A percentile compares a stretch with the other conserved stretches of the same genome.
phyloP scores from a whole-genome alignment of 2,888 invertebrate genomes.

The Drosophila diplacantha region DNA sequence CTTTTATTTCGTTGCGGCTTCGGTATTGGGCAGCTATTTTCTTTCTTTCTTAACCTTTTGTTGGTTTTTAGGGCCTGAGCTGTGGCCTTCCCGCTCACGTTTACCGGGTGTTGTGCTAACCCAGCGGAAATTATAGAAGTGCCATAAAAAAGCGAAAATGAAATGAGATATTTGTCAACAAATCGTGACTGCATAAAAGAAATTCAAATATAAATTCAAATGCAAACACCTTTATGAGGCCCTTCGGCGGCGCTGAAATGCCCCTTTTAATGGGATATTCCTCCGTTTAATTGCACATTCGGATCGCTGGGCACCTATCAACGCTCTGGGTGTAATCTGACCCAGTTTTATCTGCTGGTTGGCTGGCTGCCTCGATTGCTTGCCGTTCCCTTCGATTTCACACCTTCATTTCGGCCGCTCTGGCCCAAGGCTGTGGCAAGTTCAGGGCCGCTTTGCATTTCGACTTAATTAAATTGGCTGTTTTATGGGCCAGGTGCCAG shows the following conservation, averaged over 20 bases:
- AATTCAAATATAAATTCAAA: constrained; percentile 41
- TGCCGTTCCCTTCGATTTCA: constrained; percentile 31
- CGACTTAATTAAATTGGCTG: constrained; percentile 35
- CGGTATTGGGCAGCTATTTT: constrained; percentile 16
- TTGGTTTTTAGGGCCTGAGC: constrained; percentile 7
- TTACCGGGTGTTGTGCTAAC: constrained; percentile 30
- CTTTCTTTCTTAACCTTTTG: neutral
- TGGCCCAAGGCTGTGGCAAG: constrained; percentile 32
- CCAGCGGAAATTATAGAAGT: constrained; percentile 46
- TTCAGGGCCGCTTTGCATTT: constrained; percentile 36
- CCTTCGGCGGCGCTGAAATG: neutral
- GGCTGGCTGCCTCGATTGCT: constrained; percentile 17
- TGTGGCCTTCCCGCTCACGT: constrained; percentile 37
- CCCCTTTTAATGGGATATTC: constrained; percentile 25
- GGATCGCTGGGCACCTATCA: constrained; percentile 17
- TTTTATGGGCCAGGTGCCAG: constrained; percentile 18
- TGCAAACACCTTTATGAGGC: constrained; percentile 8
- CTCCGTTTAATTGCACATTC: constrained; percentile 25
- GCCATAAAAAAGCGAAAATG: constrained; percentile 37
- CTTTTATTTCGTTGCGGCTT: constrained; percentile 32
- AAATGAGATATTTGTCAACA: constrained; percentile 48
- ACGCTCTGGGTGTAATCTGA: constrained; percentile 50
- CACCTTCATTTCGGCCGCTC: constrained; percentile 36
- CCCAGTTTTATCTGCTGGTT: constrained; percentile 46
- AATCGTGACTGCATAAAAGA: constrained; percentile 54